phyloP scores from a whole-genome alignment of 2,113 vertebrate genomes.

The Platichthys stellatus region DNA sequence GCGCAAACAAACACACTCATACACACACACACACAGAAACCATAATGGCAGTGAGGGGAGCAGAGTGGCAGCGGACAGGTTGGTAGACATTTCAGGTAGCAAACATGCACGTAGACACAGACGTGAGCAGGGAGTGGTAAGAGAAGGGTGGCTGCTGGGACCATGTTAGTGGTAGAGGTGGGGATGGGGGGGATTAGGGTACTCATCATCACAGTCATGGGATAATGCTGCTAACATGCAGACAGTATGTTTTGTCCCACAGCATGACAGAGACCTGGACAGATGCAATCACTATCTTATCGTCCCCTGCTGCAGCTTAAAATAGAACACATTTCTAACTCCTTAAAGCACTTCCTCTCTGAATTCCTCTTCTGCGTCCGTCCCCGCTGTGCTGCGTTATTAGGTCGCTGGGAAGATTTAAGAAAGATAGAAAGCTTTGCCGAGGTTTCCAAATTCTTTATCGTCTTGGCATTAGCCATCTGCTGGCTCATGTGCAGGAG shows the following conservation, averaged over 20 bases:
- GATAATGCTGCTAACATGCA: conserved; percentile 53
- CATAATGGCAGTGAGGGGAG: conserved; percentile 36
- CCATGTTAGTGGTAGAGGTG: conserved; percentile 1
- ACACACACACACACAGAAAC: conserved; percentile 25
- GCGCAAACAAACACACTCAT: conserved; percentile 73
- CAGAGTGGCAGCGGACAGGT: conserved; percentile 39
- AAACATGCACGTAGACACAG: conserved; percentile 9
- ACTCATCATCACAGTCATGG: conserved; percentile 42
- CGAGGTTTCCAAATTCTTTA: conserved; percentile 59
- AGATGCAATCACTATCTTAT: conserved; percentile 6
- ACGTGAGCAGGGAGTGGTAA: conserved; percentile 17
- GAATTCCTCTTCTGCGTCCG: conserved; percentile 4
- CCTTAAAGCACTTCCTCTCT: conserved; percentile 29
- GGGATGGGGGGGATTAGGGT: conserved; percentile 23
- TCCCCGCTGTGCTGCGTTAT: conserved; percentile 46
- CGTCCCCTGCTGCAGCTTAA: conserved; percentile 5
- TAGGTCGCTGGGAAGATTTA: conserved; percentile 58
- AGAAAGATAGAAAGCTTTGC: conserved; percentile 62
- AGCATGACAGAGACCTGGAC: conserved; percentile 46
- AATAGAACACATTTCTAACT: conserved; percentile 37
- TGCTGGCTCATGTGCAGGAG: conserved; percentile 70
- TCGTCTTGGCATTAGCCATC: conserved; percentile 72
- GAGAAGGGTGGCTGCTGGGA: conserved; percentile 32
- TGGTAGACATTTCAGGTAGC: conserved; percentile 36
- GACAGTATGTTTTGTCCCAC: conserved; percentile 32